Conservation (phyloP, 2,113 vertebrate species). For the Nothobranchius kuhntae region DNA sequence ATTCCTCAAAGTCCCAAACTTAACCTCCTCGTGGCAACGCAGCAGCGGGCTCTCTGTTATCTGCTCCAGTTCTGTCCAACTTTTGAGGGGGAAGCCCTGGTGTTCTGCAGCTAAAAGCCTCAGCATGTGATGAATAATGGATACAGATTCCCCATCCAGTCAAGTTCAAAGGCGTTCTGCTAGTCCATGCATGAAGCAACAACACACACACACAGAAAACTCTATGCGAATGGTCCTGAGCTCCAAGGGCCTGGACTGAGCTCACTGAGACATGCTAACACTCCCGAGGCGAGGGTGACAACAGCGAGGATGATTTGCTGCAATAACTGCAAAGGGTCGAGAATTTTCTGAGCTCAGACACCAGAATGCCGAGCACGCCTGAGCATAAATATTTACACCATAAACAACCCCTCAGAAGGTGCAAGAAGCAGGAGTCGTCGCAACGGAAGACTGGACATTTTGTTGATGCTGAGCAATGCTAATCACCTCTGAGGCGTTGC, state of each 20-base stretch:
- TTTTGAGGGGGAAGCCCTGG: conserved; percentile 61
- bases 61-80: conserved; percentile 58
- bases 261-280: conserved; percentile 55
- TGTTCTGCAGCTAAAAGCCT: conserved; percentile 68
- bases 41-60: conserved; percentile 27
- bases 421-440: conserved; percentile 34
- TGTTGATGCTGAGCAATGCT: conserved; percentile 67
- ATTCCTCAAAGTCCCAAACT: neutral
- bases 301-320: conserved; percentile 39
- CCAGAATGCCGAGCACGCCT: neutral
- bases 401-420: conserved; percentile 1
- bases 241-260: conserved; percentile 36
- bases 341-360: conserved; percentile 14
- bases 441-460: conserved; percentile 19
- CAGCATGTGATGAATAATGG: conserved; percentile 72
- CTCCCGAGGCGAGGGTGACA: conserved; percentile 28
- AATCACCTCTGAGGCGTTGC: conserved; percentile 43
- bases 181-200: conserved; percentile 59
- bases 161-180: conserved; percentile 67
- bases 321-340: conserved; percentile 6
- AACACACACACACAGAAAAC: conserved; percentile 38
- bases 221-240: conserved; percentile 59
- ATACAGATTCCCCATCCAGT: conserved; percentile 61
- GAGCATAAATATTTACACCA: neutral
- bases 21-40: neutral